These are phyloP conservation scores for Eilema caniola DNA, from an alignment of 2,888 invertebrate genomes.

Conservation along the genomic window DNA sequence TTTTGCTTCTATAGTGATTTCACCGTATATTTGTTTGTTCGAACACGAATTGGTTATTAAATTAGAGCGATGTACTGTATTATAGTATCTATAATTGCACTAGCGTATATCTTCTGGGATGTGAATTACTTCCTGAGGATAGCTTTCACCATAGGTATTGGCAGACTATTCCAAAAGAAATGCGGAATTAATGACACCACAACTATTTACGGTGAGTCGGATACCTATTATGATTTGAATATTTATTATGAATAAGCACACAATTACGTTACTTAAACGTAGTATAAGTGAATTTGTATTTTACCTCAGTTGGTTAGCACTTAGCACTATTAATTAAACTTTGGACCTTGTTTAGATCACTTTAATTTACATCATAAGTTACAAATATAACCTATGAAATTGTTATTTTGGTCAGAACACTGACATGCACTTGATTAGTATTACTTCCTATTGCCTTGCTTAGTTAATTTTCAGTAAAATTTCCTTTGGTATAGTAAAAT, in stretches of 20 bases:
- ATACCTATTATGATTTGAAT: background rate
- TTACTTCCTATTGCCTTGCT: too few species aligned
- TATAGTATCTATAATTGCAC: conserved; percentile 72
- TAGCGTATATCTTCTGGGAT: conserved; percentile 91
- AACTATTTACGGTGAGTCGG: conserved; percentile 90
- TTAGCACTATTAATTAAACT: too few species aligned
- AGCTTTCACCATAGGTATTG: conserved; percentile 89
- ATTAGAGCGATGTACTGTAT: conserved; percentile 71
- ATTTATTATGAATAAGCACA: conserved; percentile 11
- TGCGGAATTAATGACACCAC: conserved; percentile 90
- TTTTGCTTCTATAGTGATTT: conserved; percentile 25
- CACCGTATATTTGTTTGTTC: conserved; percentile 18
- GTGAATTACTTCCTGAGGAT: conserved; percentile 93
- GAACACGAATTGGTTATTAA: background rate
- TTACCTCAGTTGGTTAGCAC: background rate
- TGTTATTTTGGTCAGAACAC: too few species aligned
- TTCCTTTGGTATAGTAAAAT: too few species aligned
- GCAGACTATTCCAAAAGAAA: conserved; percentile 90
- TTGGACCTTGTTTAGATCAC: too few species aligned
- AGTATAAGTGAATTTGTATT: background rate
- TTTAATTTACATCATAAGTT: too few species aligned
- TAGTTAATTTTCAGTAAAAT: too few species aligned
- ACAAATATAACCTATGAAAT: too few species aligned
- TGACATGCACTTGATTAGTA: too few species aligned
- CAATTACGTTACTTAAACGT: background rate